phyloP scores from a whole-genome alignment of 2,888 invertebrate genomes.

The Meloe dianella region DNA sequence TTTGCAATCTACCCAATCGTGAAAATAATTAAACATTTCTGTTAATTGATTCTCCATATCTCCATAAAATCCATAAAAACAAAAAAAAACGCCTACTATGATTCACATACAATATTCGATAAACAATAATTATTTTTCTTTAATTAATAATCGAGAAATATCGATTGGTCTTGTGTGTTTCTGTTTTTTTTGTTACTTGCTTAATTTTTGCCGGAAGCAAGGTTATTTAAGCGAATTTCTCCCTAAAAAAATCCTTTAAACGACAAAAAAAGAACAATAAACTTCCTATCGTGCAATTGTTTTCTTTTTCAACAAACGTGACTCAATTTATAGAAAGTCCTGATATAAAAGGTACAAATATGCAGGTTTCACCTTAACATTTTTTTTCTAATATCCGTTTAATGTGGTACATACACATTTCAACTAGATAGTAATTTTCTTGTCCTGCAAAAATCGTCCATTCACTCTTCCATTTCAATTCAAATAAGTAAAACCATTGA shows the following conservation, averaged over 20 bases:
- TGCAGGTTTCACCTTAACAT: constrained; percentile 9
- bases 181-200: neutral
- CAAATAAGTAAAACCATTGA: too few species aligned
- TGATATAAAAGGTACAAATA: constrained; percentile 1
- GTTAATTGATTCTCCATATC: neutral
- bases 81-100: neutral
- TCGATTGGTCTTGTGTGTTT: too few species aligned
- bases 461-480: neutral
- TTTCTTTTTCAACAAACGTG: neutral
- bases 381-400: constrained; percentile 2
- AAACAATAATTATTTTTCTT: neutral
- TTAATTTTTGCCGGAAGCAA: neutral
- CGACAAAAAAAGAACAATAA: neutral
- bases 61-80: neutral
- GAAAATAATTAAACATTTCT: neutral
- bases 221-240: neutral
- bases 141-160: neutral
- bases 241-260: neutral
- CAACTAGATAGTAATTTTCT: constrained; percentile 9
- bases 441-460: constrained; percentile 1
- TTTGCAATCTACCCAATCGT: constrained; percentile 3
- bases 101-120: neutral
- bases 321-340: constrained; percentile 9
- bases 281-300: neutral
- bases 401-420: neutral